Percentiles rank a stretch among this genome's conserved stretches.
phyloP scores from a whole-genome alignment of 2,113 vertebrate genomes.

The Catharus fuscescens region DNA sequence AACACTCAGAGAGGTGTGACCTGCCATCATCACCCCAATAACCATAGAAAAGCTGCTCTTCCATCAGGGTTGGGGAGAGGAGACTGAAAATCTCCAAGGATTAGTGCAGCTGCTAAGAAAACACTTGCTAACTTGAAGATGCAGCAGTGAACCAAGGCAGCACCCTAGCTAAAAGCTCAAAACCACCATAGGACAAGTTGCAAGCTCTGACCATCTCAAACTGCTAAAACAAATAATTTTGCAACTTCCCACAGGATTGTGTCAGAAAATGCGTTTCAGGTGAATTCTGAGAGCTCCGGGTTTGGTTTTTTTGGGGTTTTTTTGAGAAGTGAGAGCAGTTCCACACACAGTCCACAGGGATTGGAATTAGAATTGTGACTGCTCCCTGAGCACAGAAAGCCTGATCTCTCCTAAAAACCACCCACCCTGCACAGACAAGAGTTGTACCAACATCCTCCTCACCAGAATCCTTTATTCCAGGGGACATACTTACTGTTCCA shows the following conservation, averaged over 20 bases:
- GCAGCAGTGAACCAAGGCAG: neutral
- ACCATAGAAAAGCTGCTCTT: neutral
- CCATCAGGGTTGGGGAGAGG: neutral
- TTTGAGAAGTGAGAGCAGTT: neutral
- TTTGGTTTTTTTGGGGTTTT: neutral
- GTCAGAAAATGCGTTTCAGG: neutral
- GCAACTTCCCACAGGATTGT: rapidly evolving
- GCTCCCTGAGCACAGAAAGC: neutral
- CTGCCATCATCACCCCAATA: neutral
- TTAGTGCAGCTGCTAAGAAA: neutral
- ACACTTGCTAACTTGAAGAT: neutral
- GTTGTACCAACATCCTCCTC: neutral
- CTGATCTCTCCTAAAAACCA: neutral
- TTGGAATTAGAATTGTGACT: neutral
- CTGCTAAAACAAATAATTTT: neutral
- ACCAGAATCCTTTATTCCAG: neutral
- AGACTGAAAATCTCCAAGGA: neutral
- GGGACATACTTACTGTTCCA: conserved; percentile 87
- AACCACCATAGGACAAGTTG: neutral
- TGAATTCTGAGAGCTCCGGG: neutral
- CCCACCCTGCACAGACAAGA: neutral
- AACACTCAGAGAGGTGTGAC: neutral
- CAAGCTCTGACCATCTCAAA: neutral
- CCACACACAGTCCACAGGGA: neutral
- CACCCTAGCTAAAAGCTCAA: neutral